Percentiles rank a stretch among this genome's conserved stretches.
These are phyloP conservation scores for Meiosimyza decipiens DNA, from an alignment of 2,888 invertebrate species.

Conservation along the genomic window DNA sequence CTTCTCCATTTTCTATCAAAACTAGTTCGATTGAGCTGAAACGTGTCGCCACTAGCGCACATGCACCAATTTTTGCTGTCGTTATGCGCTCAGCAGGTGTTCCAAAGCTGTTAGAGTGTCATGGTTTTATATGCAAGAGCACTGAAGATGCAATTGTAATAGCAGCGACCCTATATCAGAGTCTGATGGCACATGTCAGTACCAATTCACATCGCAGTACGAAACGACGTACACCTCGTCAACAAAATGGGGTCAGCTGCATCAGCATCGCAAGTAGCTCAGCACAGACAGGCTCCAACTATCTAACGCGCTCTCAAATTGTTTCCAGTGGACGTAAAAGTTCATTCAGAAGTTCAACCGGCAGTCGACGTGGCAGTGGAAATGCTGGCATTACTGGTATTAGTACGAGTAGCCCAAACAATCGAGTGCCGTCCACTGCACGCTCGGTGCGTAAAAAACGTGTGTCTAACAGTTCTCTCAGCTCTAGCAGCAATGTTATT, in stretches of 20 bases:
- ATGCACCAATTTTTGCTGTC: constrained; percentile 89
- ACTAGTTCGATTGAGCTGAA: constrained; percentile 62
- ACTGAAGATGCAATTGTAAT: constrained; percentile 92
- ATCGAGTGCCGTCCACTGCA: constrained; percentile 70
- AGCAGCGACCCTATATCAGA: constrained; percentile 90
- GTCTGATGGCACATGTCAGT: constrained; percentile 84
- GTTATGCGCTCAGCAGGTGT: constrained; percentile 84
- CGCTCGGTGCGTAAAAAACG: constrained; percentile 82
- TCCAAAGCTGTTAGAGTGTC: constrained; percentile 86
- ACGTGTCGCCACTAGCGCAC: constrained; percentile 69
- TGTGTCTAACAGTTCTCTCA: constrained; percentile 69
- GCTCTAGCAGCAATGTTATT: constrained; percentile 73
- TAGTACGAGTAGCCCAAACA: background rate
- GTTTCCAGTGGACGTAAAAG: constrained; percentile 58
- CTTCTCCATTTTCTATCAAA: background rate
- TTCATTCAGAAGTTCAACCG: constrained; percentile 58
- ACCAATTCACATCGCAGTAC: constrained; percentile 66
- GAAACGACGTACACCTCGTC: constrained; percentile 72
- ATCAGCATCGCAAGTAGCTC: constrained; percentile 79
- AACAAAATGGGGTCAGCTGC: constrained; percentile 80
- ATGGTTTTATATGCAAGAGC: constrained; percentile 89
- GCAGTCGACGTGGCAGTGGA: constrained; percentile 39
- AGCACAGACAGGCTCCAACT: constrained; percentile 63
- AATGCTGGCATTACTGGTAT: background rate
- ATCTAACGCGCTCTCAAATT: constrained; percentile 55